Conservation (phyloP, 2,888 invertebrate genomes). For the Pachycephus smyrnensis region DNA sequence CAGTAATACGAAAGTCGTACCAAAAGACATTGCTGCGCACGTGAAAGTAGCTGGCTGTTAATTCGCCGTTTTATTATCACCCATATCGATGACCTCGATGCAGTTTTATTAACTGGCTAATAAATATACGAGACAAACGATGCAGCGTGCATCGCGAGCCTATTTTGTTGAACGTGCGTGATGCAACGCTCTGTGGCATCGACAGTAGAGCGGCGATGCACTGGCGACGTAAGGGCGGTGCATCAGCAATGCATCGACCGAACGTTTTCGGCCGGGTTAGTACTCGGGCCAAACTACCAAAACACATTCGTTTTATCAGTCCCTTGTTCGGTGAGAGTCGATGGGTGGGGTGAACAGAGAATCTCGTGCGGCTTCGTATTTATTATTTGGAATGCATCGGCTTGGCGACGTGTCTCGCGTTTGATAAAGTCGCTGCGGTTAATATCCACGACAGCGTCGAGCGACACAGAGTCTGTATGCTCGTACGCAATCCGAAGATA, state of each 20-base stretch:
- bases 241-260: background rate
- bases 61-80: background rate
- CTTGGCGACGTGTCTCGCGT: background rate
- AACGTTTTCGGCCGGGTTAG: slow-evolving; percentile 18
- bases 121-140: background rate
- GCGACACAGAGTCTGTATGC: background rate
- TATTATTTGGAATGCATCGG: slow-evolving; percentile 11
- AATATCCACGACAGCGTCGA: background rate
- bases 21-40: background rate
- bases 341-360: slow-evolving; percentile 2
- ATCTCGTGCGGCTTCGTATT: slow-evolving; percentile 3
- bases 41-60: background rate
- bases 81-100: background rate
- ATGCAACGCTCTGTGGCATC: background rate
- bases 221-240: background rate
- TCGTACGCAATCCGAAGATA: background rate
- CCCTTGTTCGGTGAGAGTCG: slow-evolving; percentile 11
- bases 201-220: background rate
- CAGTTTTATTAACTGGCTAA: background rate
- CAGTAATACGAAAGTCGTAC: background rate
- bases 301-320: slow-evolving; percentile 23
- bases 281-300: slow-evolving; percentile 18
- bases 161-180: background rate
- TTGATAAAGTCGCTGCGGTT: slow-evolving; percentile 5
- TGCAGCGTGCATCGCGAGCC: background rate